Conservation (phyloP, 2,797 vertebrate genomes). For the Buphagus erythrorhynchus region DNA sequence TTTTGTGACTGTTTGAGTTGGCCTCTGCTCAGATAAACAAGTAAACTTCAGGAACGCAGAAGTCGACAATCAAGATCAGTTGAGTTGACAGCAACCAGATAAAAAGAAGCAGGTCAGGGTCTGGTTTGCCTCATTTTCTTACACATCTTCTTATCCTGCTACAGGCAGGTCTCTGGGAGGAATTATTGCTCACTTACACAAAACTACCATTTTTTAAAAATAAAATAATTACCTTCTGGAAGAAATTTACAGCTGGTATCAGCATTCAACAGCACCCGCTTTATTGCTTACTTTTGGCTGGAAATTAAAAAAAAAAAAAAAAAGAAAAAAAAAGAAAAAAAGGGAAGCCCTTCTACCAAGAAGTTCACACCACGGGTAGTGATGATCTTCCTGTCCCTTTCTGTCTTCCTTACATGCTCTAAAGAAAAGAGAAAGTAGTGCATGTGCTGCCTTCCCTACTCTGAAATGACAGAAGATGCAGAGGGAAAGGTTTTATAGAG, state of each 20-base stretch:
- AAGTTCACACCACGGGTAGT: background rate
- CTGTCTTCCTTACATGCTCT: background rate
- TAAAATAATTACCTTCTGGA: background rate
- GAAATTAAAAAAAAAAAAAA: too few relatives aligned
- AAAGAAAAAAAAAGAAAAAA: too few relatives aligned
- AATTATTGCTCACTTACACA: background rate
- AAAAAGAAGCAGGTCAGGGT: conserved; percentile 63
- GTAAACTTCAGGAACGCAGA: conserved; percentile 62
- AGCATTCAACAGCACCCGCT: background rate
- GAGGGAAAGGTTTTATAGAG: background rate
- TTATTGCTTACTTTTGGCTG: background rate
- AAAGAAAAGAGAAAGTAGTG: rapidly evolving
- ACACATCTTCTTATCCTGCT: background rate
- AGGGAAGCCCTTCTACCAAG: background rate
- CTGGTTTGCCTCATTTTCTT: conserved; percentile 69
- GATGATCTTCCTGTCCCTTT: background rate
- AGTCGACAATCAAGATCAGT: conserved; percentile 43
- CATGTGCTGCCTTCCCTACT: background rate
- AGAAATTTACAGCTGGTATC: background rate
- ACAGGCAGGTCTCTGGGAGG: background rate
- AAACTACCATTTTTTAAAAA: background rate
- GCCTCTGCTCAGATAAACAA: conserved; percentile 65
- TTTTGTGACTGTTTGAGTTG: conserved; percentile 62
- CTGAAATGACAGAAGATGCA: background rate
- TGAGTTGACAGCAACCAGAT: conserved; percentile 53